A percentile compares a stretch with the other conserved stretches of the same genome.
These are phyloP conservation scores for Drosophila neocordata DNA, from an alignment of 1,140 invertebrate species.

Conservation along the genomic window DNA sequence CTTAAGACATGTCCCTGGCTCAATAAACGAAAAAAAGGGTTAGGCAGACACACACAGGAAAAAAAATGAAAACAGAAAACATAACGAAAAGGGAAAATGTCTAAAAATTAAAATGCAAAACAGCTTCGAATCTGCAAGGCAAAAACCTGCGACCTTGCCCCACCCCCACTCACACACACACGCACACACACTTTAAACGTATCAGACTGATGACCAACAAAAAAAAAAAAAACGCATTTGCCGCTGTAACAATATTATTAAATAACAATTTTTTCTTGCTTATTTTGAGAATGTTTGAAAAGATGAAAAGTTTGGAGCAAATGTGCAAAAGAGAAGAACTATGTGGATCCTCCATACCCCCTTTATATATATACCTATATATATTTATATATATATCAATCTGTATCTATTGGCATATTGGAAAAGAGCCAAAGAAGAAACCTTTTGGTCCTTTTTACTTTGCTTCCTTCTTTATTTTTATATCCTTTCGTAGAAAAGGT, in stretches of 20 bases:
- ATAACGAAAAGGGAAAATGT: background rate
- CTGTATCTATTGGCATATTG: slow-evolving; percentile 53
- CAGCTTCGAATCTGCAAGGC: slow-evolving; percentile 25
- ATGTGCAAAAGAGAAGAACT: background rate
- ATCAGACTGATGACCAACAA: slow-evolving; percentile 16
- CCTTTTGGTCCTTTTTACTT: slow-evolving; percentile 34
- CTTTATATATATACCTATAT: slow-evolving; percentile 9
- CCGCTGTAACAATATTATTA: slow-evolving; percentile 44
- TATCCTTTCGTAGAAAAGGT: too few relatives aligned
- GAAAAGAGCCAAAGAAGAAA: slow-evolving; percentile 34
- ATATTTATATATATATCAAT: slow-evolving; percentile 7
- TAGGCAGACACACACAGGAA: slow-evolving; percentile 5
- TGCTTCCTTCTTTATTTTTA: too few relatives aligned
- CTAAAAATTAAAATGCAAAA: slow-evolving; percentile 60
- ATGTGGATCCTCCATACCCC: background rate
- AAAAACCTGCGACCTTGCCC: slow-evolving; percentile 12
- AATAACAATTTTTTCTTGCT: slow-evolving; percentile 40
- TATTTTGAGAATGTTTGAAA: slow-evolving; percentile 14
- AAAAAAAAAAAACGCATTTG: slow-evolving; percentile 17
- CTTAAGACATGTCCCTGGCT: slow-evolving; percentile 44
- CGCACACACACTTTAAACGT: background rate
- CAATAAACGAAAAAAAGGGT: slow-evolving; percentile 57
- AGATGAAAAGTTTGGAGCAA: slow-evolving; percentile 16
- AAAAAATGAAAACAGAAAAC: background rate
- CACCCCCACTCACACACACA: background rate